Base-by-base conservation (phyloP, 30 jellyfish, hydroid and myxozoan genomes). In the Turritopsis rubra region DNA sequence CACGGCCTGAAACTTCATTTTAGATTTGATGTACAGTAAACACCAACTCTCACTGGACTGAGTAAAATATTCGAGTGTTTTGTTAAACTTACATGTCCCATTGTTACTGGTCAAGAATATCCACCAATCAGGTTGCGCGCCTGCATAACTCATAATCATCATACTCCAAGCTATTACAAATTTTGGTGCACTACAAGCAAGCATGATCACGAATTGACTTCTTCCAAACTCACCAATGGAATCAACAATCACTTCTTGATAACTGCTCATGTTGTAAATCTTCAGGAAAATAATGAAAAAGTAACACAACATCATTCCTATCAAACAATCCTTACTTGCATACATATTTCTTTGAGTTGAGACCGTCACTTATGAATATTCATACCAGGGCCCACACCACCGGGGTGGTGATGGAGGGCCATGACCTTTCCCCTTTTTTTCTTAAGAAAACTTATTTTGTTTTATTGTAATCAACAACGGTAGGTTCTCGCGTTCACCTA, bases 71-170 rank as follows among this genome's bases (percentile, higher is more conserved):
- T 41, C 60, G 13, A 13, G 13, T 3, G 60, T 5, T 13, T n/a
- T n/a, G n/a, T n/a, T n/a, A n/a, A 41, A 41, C 60, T 5, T 3
- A 41, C 60, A 5, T 41, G 60, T 13, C 9, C 9, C 13, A 41
- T 41, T 41, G 60, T 41, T 41, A 41, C 9, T 41, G 5, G 60
- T 41, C 60, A 41, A 41, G 13, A 41, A 41, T 41, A 41, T 65
- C 91, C 91, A 86, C 94, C 94, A 86, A 29, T 86, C 91, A 21
- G 91, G 94, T 28, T 53, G 75, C 31, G 80, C 85, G 1, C 84
- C 91, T 4, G 94, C 91, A 52, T 54, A 31, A n/a, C 93, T 28
- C 79, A 86, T 70, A 92, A 86, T 86, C 21, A 85, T 79, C 94
- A 86, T 86, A 26, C 85, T 21, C 91, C 91, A 79, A 19, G 94